Base-by-base conservation (phyloP, 2,888 invertebrate species). In the Drosophila siamana region DNA sequence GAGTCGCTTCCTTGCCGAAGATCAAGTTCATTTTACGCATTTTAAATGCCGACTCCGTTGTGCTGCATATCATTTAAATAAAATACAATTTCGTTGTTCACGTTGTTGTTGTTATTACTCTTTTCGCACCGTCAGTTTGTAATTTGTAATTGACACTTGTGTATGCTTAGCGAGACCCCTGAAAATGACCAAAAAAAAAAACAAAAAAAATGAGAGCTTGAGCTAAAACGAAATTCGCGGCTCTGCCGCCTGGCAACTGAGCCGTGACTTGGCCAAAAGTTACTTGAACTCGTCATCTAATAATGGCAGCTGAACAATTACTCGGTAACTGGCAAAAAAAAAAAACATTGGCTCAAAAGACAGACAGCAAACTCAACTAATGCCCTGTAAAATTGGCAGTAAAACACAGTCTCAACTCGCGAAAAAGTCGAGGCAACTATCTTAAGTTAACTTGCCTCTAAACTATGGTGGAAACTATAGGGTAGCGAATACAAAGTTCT, bases 11-110 rank as follows among this genome's bases (percentile, higher is more conserved):
- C 15, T 9, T 67, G 68, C 63, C 78, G 78, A 88, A 88, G 88
- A 88, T 88, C 88, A 88, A 88, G 89, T 88, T 88, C 85, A 83
- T 51, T 78, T 74, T 69, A 79, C 75, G 83, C 73, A 83, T 78
- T 88, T 88, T 61, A 66, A 80, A 80, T 86, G 61, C 57, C 48
- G 65, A 68, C 69, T 71, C 51, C 55, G 55, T 54, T 69, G 46
- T 56, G 70, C 75, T 56, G 70, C 75, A 69, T 72, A 77, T 75
- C 69, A 64, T 78, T 71, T 62, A 51, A 69, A 64, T 64, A 51
- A 28, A 13, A 43, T 65, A 19, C 36, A 26, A 19, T 59, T 61
- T 22, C 11, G 30, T 30, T 19, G 19, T 19, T 19, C 2, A 1
- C 3, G 19, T 19, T 19, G 19, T 16, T 5, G 28, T 28, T 56